Percentiles rank a stretch among this genome's conserved stretches.
These are phyloP conservation scores for Rhodophaea formosa DNA, from an alignment of 2,888 invertebrate species.

Conservation along the genomic window DNA sequence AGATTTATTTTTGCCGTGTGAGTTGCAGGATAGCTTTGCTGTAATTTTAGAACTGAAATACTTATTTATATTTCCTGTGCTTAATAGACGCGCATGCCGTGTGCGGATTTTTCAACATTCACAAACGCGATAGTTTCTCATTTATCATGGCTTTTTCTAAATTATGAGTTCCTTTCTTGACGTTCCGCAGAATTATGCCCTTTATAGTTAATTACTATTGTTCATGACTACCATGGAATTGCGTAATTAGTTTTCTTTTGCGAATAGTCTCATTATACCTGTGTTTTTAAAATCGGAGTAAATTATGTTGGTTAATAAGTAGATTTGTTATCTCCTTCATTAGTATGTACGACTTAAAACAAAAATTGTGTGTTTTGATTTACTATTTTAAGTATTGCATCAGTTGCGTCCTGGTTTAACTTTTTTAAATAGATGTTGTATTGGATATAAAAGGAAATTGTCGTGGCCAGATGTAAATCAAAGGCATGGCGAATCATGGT, in stretches of 20 bases:
- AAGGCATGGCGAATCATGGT: too few species aligned
- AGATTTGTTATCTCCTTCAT: not conserved
- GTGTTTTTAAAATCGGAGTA: not conserved
- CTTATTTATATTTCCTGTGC: conserved; percentile 18
- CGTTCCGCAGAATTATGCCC: conserved; percentile 8
- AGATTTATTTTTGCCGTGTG: not conserved
- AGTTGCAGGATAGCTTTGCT: conserved; percentile 19
- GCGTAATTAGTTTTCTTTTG: not conserved
- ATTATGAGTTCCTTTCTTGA: conserved; percentile 5
- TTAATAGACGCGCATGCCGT: conserved; percentile 1
- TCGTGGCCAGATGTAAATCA: too few species aligned
- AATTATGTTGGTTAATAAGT: not conserved
- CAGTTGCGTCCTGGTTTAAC: too few species aligned
- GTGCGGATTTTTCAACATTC: conserved; percentile 9
- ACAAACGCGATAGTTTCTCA: conserved; percentile 1
- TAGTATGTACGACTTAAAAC: not conserved
- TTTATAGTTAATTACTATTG: conserved; percentile 3
- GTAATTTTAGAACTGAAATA: conserved; percentile 18
- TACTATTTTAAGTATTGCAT: too few species aligned
- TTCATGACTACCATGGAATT: not conserved
- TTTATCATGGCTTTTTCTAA: conserved; percentile 5
- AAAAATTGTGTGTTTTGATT: too few species aligned
- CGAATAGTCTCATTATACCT: conserved; percentile 2
- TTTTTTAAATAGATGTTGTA: too few species aligned
- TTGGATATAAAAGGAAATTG: too few species aligned